Conservation (phyloP, 2,113 vertebrate genomes). For the Ploceus nigricollis region DNA sequence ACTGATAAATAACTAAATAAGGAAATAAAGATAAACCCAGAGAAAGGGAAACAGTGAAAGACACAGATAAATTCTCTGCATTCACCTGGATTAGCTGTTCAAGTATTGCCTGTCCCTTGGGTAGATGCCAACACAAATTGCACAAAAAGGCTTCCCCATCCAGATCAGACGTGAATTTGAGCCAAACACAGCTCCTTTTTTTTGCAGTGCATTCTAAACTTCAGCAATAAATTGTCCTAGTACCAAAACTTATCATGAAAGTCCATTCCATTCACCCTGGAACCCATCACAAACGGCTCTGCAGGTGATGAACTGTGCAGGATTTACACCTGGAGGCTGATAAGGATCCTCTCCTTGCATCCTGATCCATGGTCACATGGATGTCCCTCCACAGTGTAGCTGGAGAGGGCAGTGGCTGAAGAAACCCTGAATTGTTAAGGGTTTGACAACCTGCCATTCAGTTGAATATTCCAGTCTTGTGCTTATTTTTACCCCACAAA, state of each 20-base stretch:
- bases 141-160: not conserved
- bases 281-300: not conserved
- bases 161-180: not conserved
- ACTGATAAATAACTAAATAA: not conserved
- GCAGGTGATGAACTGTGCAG: not conserved
- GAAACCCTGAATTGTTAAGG: not conserved
- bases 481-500: not conserved
- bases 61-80: not conserved
- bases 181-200: not conserved
- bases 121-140: not conserved
- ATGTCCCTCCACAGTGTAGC: not conserved
- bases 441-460: not conserved
- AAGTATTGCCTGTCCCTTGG: not conserved
- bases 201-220: not conserved
- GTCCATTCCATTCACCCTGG: not conserved
- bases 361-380: fast-evolving
- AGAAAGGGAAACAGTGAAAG: not conserved
- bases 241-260: not conserved
- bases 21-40: not conserved
- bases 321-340: not conserved
- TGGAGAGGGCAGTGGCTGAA: not conserved
- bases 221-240: not conserved
- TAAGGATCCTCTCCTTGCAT: not conserved
- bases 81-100: not conserved
- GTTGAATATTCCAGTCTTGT: no score